Percentiles rank a stretch among this genome's conserved stretches.
phyloP scores from a whole-genome alignment of 2,113 vertebrate genomes.

The Rhinogobius similis region DNA sequence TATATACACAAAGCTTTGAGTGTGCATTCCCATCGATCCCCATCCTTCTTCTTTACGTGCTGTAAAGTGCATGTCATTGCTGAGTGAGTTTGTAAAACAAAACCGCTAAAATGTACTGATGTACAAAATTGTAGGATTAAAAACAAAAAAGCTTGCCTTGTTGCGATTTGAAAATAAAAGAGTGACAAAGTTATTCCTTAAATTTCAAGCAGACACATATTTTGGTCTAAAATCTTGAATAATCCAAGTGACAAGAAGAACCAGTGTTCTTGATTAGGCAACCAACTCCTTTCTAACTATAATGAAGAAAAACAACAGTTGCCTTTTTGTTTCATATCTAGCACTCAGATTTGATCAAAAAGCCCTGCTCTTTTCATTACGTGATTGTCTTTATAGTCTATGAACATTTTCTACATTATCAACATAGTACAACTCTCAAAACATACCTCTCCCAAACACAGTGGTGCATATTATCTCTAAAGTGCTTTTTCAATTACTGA shows the following conservation, averaged over 20 bases:
- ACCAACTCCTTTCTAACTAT: not conserved
- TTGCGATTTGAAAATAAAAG: not conserved
- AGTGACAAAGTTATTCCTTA: not conserved
- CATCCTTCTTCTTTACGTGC: not conserved
- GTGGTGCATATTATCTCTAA: slow-evolving; percentile 3
- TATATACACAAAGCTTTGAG: not conserved
- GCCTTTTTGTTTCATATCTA: not conserved
- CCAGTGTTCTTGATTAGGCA: not conserved
- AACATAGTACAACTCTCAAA: slow-evolving; percentile 1
- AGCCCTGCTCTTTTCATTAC: not conserved
- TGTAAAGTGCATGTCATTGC: slow-evolving; percentile 1
- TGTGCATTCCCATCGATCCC: not conserved
- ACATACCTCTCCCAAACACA: slow-evolving; percentile 3
- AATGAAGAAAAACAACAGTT: not conserved
- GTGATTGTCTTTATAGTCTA: not conserved
- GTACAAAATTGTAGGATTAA: not conserved
- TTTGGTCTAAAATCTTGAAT: not conserved
- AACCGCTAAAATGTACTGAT: not conserved
- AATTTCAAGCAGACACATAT: not conserved
- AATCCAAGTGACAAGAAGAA: not conserved
- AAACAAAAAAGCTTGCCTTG: not conserved
- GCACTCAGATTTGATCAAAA: not conserved
- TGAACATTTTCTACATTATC: not conserved
- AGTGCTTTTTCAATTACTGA: not conserved
- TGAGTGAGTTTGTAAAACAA: not conserved